Base-by-base conservation (phyloP, 2,113 vertebrate species). In the Hemichromis elongatus region DNA sequence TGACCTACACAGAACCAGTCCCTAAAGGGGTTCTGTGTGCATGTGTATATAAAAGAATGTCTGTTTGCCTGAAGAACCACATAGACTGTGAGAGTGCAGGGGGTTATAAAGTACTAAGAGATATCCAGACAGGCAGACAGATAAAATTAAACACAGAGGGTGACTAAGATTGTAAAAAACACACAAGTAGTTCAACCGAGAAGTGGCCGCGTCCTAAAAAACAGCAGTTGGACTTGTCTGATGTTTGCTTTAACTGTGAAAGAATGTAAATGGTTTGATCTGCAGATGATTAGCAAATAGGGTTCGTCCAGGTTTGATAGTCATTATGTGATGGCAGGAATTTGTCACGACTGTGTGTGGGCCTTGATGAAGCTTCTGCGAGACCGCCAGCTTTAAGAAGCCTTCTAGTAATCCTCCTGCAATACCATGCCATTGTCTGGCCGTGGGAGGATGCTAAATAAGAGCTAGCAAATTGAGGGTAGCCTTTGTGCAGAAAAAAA, bases 321-420 rank as follows among this genome's bases (percentile, higher is more conserved):
- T 82, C 86, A 79, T 83, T 79, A 81, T 86, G 81, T 75, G 85
- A 89, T 79, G 77, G 75, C 57, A 77, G 88, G 83, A 77, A 83
- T 93, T 90, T 92, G 82, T 88, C 92, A 87, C 7, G 45, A 84
- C 81, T 78, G 52, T 80, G 90, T 89, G 89, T 88, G 81, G 84
- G 90, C 88, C 80, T 82, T 88, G 73, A 89, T 84, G 28, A 82
- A 85, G 81, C 82, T 78, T 85, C 61, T 61, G 79, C 75, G 33
- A 66, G 79, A 56, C 59, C 24, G 16, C 42, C 2, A 73, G 82
- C 63, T 82, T 73, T 55, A 83, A 89, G 84, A 90, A 88, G 89
- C 70, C 87, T 78, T 28, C 47, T 18, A 21, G 86, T 94, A 90
- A 92, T 90, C 61, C 80, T 57, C 82, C 73, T 9, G 56, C 90